Evolutionary conservation across 2,888 invertebrate genomes (phyloP), one percentile per base, ranked within the genome.

Genomic region (Stratiomys singularior): DNA sequence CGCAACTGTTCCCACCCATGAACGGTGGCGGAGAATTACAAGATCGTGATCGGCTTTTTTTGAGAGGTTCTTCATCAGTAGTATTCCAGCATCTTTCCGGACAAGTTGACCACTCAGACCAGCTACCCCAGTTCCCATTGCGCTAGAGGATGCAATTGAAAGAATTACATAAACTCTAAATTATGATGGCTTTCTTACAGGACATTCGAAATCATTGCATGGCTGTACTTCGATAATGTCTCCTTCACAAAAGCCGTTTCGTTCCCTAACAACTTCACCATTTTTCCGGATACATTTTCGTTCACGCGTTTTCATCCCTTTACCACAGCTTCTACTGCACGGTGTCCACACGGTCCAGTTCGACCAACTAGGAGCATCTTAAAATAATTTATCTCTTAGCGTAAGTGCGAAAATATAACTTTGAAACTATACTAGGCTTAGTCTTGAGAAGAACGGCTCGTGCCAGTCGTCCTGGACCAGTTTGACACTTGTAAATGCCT

Each of bases 51-150:
- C 88, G 83, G 37, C 84, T 82, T 77, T 86, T 83, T 1, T 82
- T 82, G 0, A 88, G 88, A 5, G 83, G 30, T 56, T 44, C n/a
- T 15, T 37, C 5, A 11, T 7, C 7, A 3, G 15, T 52, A 13
- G 44, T 25, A 23, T 21, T 21, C 56, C 25, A 52, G 82, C 89
- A 89, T 1, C 85, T 83, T 30, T 82, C 83, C 1, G 87, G 86
- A 81, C 89, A 89, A 1, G 83, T 37, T 5, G 85, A 84, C 89
- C 89, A 89, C 1, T 81, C 79, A 11, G 84, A 82, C 89, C 89
- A 89, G 0, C 81, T 81, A 60, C 87, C 84, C 89, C 89, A 86
- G 4, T 80, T 81, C 0, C 85, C 86, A 80, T 85, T 80, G 11
- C 84, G 80, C 84, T 85, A 13, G 7, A 56, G 67, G n/a, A 27